Base-by-base conservation (phyloP, 2,888 invertebrate species). In the Erebia ligea region DNA sequence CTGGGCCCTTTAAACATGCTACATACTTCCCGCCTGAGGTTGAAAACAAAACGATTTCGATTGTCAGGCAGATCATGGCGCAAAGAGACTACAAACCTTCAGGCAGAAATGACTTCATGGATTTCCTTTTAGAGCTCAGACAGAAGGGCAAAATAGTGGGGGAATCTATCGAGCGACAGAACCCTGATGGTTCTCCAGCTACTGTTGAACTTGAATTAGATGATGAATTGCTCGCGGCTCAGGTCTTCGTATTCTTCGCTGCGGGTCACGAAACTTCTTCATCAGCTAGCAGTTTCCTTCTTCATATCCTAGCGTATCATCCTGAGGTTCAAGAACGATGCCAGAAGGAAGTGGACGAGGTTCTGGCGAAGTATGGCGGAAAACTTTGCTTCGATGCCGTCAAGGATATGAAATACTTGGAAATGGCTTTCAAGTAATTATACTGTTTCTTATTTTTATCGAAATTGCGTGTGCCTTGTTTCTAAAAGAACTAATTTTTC, bases 191-290 rank as follows among this genome's bases (percentile, higher is more conserved):
- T 0, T 69, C 77, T 0, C 78, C 82, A 0, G 52, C 75, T 10
- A 73, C 65, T 8, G 80, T 78, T 0, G 84, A 85, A 73, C 65
- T 85, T 13, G 79, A 79, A 40, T 42, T 85, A 4, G 81, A 84
- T 21, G 81, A 84, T 42, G 73, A 77, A 5, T 21, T 83, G 13
- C 78, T 86, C 58, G 79, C 82, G 4, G 84, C 83, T 0, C 84
- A 85, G 68, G 81, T 82, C 1, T 79, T 84, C 45, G 74, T 82
- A 5, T 85, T 86, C 71, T 85, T 84, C 70, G 80, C 80, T 1
- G 90, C 88, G 13, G 89, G 90, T 0, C 88, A 86, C 68, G 89
- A 89, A 73, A 88, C 89, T 0, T 87, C 89, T 0, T 85, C 88
- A 8, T 81, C 85, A 0, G 79, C 85, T 1, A 80, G 88, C 17